Percentiles rank a stretch among this genome's conserved stretches.
phyloP scores from a whole-genome alignment of 2,113 vertebrate species.

The Percopsis transmontana region DNA sequence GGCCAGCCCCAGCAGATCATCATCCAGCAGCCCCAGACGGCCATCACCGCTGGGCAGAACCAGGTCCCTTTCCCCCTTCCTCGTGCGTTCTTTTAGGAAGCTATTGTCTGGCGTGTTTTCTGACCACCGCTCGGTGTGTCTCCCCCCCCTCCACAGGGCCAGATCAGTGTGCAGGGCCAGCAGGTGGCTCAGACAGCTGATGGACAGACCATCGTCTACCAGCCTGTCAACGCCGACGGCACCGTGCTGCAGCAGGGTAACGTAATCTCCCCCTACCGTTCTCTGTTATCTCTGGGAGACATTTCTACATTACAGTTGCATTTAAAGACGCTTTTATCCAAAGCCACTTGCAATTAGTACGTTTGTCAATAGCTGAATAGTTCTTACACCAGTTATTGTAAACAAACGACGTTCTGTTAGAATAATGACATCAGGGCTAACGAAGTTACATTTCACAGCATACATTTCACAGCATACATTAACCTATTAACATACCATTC shows the following conservation, averaged over 20 bases:
- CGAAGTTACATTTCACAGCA: too few relatives aligned
- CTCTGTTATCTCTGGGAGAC: too few relatives aligned
- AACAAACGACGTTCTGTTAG: too few relatives aligned
- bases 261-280: background rate
- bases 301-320: too few relatives aligned
- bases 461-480: too few relatives aligned
- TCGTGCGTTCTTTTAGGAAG: background rate
- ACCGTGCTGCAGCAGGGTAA: constrained; percentile 97
- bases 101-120: background rate
- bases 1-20: constrained; percentile 98
- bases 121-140: background rate
- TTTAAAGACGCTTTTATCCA: too few relatives aligned
- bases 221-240: constrained; percentile 96
- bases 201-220: constrained; percentile 98
- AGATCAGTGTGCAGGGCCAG: constrained; percentile 96
- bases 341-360: too few relatives aligned
- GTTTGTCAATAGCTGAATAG: too few relatives aligned
- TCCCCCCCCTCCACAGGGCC: constrained; percentile 74
- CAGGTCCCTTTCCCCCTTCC: constrained; percentile 80
- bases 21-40: constrained; percentile 98
- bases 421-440: too few relatives aligned
- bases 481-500: background rate
- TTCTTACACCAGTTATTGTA: too few relatives aligned
- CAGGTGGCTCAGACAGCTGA: constrained; percentile 97
- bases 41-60: constrained; percentile 95